A percentile compares a stretch with the other conserved stretches of the same genome.
These are phyloP conservation scores for Ctenoplectra terminalis DNA, from an alignment of 1,140 invertebrate species.

Conservation along the genomic window DNA sequence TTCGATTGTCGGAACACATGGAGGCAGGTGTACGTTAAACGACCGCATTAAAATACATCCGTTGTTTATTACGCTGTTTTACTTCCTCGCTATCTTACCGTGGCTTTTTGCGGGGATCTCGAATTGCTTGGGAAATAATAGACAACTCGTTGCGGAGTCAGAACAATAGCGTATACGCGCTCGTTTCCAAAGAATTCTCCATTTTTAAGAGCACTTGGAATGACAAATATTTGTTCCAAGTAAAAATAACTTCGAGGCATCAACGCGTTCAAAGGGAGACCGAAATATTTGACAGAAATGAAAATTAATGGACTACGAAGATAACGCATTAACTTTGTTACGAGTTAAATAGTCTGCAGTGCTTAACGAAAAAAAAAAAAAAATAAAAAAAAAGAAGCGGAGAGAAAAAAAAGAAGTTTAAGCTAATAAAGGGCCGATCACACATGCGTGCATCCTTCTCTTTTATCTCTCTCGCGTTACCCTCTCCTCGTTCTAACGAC, in stretches of 20 bases:
- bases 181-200: background rate
- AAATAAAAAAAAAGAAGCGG: no score
- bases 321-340: background rate
- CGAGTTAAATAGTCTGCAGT: background rate
- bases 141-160: background rate
- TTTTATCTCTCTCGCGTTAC: background rate
- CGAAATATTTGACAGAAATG: background rate
- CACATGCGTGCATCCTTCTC: background rate
- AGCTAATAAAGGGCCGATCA: no score
- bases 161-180: slow-evolving; percentile 1
- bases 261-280: background rate
- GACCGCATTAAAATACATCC: slow-evolving; percentile 27
- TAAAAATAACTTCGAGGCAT: no score
- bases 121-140: slow-evolving; percentile 10
- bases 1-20: slow-evolving; percentile 16
- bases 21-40: slow-evolving; percentile 41
- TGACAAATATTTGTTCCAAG: background rate
- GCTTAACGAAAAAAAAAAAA: no score
- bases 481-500: slow-evolving; percentile 63
- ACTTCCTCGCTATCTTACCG: background rate
- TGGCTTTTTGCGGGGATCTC: background rate
- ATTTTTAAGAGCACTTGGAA: background rate
- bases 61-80: slow-evolving; percentile 1
- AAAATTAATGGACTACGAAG: no score
- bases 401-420: no score